phyloP scores from a whole-genome alignment of 2,888 invertebrate species.

The Standfussiana lucernea region DNA sequence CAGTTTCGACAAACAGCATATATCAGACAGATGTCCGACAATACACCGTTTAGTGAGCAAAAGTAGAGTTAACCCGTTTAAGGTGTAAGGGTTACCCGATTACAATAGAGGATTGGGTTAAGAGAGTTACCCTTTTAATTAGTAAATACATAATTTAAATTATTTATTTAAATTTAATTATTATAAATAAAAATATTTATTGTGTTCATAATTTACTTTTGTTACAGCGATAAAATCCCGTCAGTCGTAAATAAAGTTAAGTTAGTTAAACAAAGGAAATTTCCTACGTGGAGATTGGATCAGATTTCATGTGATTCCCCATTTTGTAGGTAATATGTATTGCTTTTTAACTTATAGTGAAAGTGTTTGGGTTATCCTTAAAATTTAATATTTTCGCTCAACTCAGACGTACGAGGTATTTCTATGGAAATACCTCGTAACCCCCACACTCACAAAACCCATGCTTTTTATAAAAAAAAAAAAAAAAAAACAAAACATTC shows the following conservation, averaged over 20 bases:
- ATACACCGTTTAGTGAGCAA: background rate
- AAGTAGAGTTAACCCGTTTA: background rate
- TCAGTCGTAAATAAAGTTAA: slow-evolving; percentile 74
- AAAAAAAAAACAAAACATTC: background rate
- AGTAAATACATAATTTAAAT: too few relatives aligned
- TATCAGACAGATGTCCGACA: slow-evolving; percentile 4
- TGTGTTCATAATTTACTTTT: background rate
- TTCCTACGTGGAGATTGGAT: slow-evolving; percentile 79
- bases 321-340: slow-evolving; percentile 54
- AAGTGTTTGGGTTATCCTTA: background rate
- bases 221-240: slow-evolving; percentile 64
- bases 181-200: background rate
- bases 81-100: background rate
- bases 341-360: background rate
- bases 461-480: background rate
- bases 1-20: background rate
- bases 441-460: background rate
- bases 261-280: slow-evolving; percentile 78
- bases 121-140: too few relatives aligned
- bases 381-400: background rate
- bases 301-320: slow-evolving; percentile 66
- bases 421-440: too few relatives aligned
- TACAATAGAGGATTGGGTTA: background rate
- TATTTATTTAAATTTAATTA: too few relatives aligned
- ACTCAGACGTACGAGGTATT: background rate